Base-by-base conservation (phyloP, 2,797 vertebrate species). In the Cirrhinus mrigala region DNA sequence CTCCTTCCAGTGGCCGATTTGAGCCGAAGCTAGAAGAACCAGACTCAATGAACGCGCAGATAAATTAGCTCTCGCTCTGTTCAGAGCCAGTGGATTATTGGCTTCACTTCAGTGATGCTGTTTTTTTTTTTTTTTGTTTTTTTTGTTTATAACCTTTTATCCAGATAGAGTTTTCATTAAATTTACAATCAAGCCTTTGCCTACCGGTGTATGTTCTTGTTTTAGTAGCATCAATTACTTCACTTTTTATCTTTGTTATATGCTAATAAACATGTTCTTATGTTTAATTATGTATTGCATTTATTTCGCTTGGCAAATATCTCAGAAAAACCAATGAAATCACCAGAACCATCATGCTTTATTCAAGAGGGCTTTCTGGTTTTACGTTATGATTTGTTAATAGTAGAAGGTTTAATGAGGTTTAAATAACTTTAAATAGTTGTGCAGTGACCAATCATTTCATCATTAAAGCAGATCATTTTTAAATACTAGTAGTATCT, bases 191-290 rank as follows among this genome's bases (percentile, higher is more conserved):
- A 71, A 73, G 52, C 16, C 80, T 71, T 73, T 58, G 69, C 68
- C 60, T 77, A 18, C 46, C 46, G 22, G 5, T 79, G 77, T 79
- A 50, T 64, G 24, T 50, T 76, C 14, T 76, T 52, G 27, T 66
- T 80, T 80, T 33, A 68, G 27, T 29, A 50, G 60, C 46, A 52
- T 66, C 58, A 29, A 4, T 79, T 50, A 68, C n/a, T 46, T 64
- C 3, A 2, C 11, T 80, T 80, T 79, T 50, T 56, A 69, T 81
- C 79, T 68, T 48, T 84, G 83, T 78, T 70, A 48, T 78, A 79
- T 84, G 52, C 40, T 27, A 84, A 84, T 79, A 84, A 84, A 84
- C 83, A 58, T 70, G 37, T 33, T 48, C 54, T 56, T 52, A 79
- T 83, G 58, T 78, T 79, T 22, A 79, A 33, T 20, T 9, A 69